phyloP scores from a whole-genome alignment of 2,888 invertebrate species.

The Lottia scabra region DNA sequence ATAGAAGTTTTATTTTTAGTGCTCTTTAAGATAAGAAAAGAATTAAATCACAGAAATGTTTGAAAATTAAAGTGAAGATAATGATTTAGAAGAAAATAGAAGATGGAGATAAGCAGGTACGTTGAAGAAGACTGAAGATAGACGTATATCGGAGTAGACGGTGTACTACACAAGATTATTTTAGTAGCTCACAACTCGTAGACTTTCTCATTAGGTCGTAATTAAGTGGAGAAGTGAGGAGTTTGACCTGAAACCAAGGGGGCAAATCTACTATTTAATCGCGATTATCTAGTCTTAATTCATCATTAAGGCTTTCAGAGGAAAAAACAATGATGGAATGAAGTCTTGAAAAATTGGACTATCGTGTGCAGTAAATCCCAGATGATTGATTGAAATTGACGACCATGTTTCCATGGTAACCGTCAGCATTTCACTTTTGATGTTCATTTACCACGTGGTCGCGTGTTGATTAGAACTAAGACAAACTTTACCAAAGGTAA shows the following conservation, averaged over 20 bases:
- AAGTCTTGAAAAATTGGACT: constrained; percentile 6
- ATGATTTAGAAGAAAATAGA: too few relatives aligned
- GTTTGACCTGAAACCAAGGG: neutral
- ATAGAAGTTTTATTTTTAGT: too few relatives aligned
- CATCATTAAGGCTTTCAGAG: neutral
- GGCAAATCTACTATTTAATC: neutral
- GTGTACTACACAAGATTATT: too few relatives aligned
- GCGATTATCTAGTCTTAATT: neutral
- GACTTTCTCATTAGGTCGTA: neutral
- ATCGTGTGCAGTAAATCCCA: constrained; percentile 1
- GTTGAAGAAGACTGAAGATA: too few relatives aligned
- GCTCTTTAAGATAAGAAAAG: too few relatives aligned
- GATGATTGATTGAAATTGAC: constrained; percentile 6
- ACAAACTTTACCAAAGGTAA: constrained; percentile 1
- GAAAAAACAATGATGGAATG: neutral
- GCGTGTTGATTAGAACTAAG: constrained; percentile 1
- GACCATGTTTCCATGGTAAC: constrained; percentile 1
- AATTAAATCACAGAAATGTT: too few relatives aligned
- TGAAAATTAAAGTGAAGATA: too few relatives aligned
- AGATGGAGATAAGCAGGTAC: too few relatives aligned
- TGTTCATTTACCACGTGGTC: constrained; percentile 5
- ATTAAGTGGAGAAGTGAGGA: neutral
- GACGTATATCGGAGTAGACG: too few relatives aligned
- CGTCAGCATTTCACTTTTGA: constrained; percentile 3
- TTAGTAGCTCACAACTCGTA: too few relatives aligned